Base-by-base conservation (phyloP, 2,888 invertebrate genomes). In the Drosophila suboccidentalis region DNA sequence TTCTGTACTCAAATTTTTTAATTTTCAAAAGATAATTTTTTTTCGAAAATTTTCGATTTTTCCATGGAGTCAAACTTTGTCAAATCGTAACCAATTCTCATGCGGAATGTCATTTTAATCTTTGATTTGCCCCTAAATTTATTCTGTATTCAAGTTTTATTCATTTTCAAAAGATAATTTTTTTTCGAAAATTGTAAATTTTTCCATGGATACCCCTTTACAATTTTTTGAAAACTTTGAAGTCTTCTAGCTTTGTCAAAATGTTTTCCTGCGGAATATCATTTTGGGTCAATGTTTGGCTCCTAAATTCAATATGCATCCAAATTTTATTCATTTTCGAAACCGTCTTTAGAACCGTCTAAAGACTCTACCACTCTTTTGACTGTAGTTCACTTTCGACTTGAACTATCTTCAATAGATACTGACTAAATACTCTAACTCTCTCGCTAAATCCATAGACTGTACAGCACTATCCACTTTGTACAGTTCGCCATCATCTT, bases 391-490 rank as follows among this genome's bases (percentile, higher is more conserved):
- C 26, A 26, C 26, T 26, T 26, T 26, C 1, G 26, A 26, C 6
- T 26, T 4, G 22, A 4, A 22, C 8, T 47, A 32, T 29, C 29
- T 32, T 29, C 1, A 17, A 1, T 17, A 15, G 34, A 36, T 26
- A 29, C 17, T 34, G 17, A 34, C 29, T 64, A 13, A 15, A 26
- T 8, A 38, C 29, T 29, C 26, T 11, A 0, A 22, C 17, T 13
- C 29, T 8, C 17, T 49, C 34, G 15, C 17, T 43, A 19, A 29
- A 29, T 22, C 44, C 13, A 1, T 44, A 11, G n/a, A 13, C 36
- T 72, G 43, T 58, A 53, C 29, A 72, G 43, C 51, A 77, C 53
- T 38, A 13, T 13, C 3, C 15, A 44, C 15, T 32, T 26, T 55
- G 19, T 38, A 70, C 44, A 34, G 32, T 13, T 50, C 38, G 43